Conservation (phyloP, 2,888 invertebrate genomes). For the Labia minor region DNA sequence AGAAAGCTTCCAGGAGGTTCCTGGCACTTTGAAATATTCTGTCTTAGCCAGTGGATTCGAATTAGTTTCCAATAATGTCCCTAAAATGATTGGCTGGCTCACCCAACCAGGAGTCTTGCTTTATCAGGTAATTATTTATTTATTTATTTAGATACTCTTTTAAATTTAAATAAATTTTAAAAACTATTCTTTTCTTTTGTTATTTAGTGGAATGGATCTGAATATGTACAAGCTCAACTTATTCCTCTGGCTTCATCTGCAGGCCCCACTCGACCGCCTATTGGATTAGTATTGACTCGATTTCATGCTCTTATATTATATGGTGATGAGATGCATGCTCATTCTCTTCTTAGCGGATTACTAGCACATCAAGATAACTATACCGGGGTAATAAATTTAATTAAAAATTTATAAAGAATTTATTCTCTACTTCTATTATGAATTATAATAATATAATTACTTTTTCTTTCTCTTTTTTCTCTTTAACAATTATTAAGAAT, state of each 20-base stretch:
- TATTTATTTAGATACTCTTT: background rate
- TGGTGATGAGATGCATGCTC: constrained; percentile 67
- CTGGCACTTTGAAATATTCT: constrained; percentile 63
- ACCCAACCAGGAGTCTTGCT: constrained; percentile 71
- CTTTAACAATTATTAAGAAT: too few relatives aligned
- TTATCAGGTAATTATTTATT: constrained; percentile 49
- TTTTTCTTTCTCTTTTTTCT: too few relatives aligned
- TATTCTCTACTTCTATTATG: too few relatives aligned
- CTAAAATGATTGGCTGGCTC: constrained; percentile 78
- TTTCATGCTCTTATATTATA: constrained; percentile 82
- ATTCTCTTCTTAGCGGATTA: constrained; percentile 76
- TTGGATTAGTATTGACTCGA: constrained; percentile 74
- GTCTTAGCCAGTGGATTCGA: constrained; percentile 50
- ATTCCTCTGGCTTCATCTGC: constrained; percentile 26
- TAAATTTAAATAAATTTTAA: background rate
- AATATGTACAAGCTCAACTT: constrained; percentile 30
- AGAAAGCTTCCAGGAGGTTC: constrained; percentile 56
- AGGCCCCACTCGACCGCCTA: constrained; percentile 42
- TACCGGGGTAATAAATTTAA: constrained; percentile 42
- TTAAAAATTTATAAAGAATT: background rate
- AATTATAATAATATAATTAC: too few relatives aligned
- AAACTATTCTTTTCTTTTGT: background rate
- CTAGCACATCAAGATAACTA: constrained; percentile 76
- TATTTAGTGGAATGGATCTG: constrained; percentile 16
- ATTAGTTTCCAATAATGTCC: constrained; percentile 33